Evolutionary conservation across 2,888 invertebrate genomes (phyloP), one percentile per base, ranked within the genome.

Genomic region (Loripinus fragilis): DNA sequence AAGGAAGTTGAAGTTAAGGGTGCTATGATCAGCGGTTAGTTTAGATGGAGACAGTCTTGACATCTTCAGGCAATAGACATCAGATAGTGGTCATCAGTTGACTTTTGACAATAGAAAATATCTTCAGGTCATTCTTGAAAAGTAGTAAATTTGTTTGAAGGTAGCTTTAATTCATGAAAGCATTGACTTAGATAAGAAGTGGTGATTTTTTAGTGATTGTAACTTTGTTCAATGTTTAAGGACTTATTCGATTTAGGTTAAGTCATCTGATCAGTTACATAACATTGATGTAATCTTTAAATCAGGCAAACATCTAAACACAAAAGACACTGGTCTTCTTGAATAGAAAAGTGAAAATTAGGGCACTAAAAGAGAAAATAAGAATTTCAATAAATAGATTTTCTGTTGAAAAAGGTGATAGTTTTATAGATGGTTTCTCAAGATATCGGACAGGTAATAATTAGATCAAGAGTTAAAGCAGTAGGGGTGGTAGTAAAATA

Each of bases 61-160:
- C 60, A 2, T 60, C 30, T 60, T 60, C 17, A 33, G 60, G 33
- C 60, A 17, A 60, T 33, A 33, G 28, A 12, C 30, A 60, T 60
- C 12, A 33, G 30, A 33, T 33, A 10, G 60, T 33, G 33, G 33
- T 60, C 33, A 33, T 30, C 60, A 12, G 5, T 17, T 10, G 3
- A 20, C 12, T 30, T n/a, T 12, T 15, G 23, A 60, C 33, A 60
- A 60, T 33, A 60, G 60, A 33, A 60, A 60, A 60, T 60, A 28
- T 60, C 60, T 60, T 60, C 28, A 20, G 60, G 60, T 60, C 60
- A 60, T 60, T 60, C 33, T 30, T 17, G 60, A 60, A 60, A 60
- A 15, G 17, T 60, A 60, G 60, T 60, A 60, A 60, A 60, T 60
- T 60, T 60, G 60, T 60, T 60, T 60, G 60, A 60, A 60, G 60